These are phyloP conservation scores for Noctua pronuba DNA, from an alignment of 2,888 invertebrate genomes.

Conservation along the genomic window DNA sequence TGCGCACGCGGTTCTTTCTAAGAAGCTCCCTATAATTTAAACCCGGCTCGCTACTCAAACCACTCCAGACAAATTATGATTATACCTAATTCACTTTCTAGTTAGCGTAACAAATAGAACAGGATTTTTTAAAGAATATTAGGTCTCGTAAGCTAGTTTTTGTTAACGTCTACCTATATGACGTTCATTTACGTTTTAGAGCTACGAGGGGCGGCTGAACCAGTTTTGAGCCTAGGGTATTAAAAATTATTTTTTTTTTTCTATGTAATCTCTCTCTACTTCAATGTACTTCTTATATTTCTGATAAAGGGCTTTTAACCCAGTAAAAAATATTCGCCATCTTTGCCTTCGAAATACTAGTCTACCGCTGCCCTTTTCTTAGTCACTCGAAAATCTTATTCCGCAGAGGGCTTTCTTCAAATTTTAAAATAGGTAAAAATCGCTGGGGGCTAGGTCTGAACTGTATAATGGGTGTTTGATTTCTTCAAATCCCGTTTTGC, in stretches of 20 bases:
- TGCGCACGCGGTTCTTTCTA: conserved; percentile 71
- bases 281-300: no score
- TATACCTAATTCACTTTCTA: conserved; percentile 81
- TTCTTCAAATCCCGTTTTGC: neutral
- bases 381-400: neutral
- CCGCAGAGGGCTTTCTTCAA: neutral
- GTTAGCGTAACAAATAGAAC: conserved; percentile 72
- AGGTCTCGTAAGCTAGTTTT: conserved; percentile 17
- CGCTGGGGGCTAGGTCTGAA: neutral
- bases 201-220: no score
- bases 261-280: no score
- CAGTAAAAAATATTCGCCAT: no score
- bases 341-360: no score
- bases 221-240: no score
- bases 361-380: neutral
- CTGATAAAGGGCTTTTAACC: no score
- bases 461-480: neutral
- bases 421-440: neutral
- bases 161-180: conserved; percentile 26
- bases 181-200: neutral
- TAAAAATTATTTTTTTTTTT: no score
- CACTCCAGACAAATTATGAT: conserved; percentile 76
- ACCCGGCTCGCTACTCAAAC: conserved; percentile 71
- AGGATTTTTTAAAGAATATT: conserved; percentile 40
- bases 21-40: conserved; percentile 78